These are phyloP conservation scores for Muscicapa striata DNA, from an alignment of 2,797 vertebrate species.

Conservation along the genomic window DNA sequence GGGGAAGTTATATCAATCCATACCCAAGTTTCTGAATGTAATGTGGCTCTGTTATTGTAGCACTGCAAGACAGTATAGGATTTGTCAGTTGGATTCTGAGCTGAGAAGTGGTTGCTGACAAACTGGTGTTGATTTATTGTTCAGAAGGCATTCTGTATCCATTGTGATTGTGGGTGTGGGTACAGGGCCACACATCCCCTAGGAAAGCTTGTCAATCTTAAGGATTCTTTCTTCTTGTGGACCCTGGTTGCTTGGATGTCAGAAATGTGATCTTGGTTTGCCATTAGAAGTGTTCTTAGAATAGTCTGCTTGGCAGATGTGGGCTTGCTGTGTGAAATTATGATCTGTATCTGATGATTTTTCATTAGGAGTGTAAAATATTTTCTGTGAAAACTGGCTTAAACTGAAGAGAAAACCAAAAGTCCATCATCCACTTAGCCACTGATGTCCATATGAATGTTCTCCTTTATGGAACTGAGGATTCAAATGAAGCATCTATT, in stretches of 20 bases:
- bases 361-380: background rate
- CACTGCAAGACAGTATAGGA: rapidly evolving
- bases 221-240: background rate
- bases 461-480: background rate
- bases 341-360: background rate
- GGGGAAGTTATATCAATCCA: rapidly evolving
- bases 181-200: background rate
- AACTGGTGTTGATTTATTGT: rapidly evolving
- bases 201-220: background rate
- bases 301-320: background rate
- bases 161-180: background rate
- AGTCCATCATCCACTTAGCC: background rate
- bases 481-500: background rate
- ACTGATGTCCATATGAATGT: rapidly evolving
- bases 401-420: background rate
- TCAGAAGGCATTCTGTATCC: background rate
- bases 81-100: background rate
- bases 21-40: background rate
- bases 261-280: background rate
- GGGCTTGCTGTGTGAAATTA: background rate
- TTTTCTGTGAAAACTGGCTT: background rate
- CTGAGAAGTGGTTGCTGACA: background rate
- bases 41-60: rapidly evolving
- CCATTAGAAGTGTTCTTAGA: background rate
- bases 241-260: background rate